Conservation (phyloP, 2,113 vertebrate species). For the Petromus typicus region DNA sequence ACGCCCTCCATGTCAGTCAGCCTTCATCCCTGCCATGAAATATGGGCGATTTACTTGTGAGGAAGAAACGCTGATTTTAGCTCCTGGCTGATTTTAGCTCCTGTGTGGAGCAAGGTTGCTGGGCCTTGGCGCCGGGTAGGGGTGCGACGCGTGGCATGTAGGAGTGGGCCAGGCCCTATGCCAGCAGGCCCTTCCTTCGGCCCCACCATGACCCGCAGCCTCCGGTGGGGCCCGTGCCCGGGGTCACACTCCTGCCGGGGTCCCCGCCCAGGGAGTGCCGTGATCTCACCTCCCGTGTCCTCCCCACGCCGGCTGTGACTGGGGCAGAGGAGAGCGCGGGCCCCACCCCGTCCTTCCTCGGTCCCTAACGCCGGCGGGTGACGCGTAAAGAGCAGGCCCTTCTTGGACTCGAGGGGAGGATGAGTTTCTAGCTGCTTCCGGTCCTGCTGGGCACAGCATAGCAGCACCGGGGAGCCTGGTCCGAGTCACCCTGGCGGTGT, state of each 20-base stretch:
- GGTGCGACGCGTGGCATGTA: not conserved
- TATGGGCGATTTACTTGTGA: too few relatives aligned
- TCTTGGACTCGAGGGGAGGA: rapidly evolving
- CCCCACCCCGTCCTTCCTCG: too few relatives aligned
- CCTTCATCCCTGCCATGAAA: not conserved
- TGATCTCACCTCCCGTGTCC: too few relatives aligned
- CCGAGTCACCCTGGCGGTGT: not conserved
- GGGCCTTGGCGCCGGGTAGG: not conserved
- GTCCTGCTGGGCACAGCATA: not conserved
- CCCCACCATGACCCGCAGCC: not conserved
- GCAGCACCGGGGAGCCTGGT: not conserved
- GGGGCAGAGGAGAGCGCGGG: too few relatives aligned
- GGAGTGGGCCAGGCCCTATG: not conserved
- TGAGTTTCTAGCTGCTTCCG: not conserved
- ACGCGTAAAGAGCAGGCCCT: not conserved
- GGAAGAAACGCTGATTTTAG: not conserved
- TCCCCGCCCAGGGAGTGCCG: not conserved
- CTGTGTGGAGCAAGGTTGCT: not conserved
- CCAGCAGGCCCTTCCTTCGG: not conserved
- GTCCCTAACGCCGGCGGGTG: not conserved
- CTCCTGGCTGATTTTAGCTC: not conserved
- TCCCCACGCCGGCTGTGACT: not conserved
- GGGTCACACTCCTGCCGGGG: not conserved
- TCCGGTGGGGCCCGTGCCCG: rapidly evolving
- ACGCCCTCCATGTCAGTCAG: too few relatives aligned